phyloP scores from a whole-genome alignment of 2,797 vertebrate genomes.

The Orientallactaga sibirica region DNA sequence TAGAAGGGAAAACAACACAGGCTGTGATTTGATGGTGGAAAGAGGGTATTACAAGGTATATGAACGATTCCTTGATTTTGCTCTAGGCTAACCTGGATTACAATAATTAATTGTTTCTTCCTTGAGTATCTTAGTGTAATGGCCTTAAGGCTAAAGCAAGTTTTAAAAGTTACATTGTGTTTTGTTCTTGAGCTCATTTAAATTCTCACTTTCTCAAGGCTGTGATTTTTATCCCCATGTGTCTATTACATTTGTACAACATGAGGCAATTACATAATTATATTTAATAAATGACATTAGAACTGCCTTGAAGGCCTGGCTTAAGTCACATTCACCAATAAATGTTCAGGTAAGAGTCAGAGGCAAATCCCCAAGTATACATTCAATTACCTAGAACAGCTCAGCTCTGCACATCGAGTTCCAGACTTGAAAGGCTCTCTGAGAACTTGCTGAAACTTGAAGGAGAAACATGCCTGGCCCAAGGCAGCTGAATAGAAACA shows the following conservation, averaged over 20 bases:
- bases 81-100: not conserved
- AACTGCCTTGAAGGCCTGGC: not conserved
- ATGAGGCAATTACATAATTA: not conserved
- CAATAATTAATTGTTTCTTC: conserved; percentile 15
- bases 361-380: not conserved
- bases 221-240: not conserved
- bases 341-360: conserved; percentile 7
- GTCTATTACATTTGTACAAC: not conserved
- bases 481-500: not conserved
- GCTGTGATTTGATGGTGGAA: not conserved
- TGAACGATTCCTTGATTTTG: not conserved
- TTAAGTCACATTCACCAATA: not conserved
- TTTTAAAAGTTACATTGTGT: not conserved
- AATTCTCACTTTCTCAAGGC: not conserved
- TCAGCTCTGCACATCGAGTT: not conserved
- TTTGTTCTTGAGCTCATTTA: conserved; percentile 12
- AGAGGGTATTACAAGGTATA: not conserved
- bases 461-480: not conserved
- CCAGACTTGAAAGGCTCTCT: not conserved
- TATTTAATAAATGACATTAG: conserved; percentile 17
- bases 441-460: conserved; percentile 25
- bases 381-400: not conserved
- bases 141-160: conserved; percentile 9
- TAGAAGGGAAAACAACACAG: not conserved
- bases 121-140: not conserved